Conservation (phyloP, 2,797 vertebrate genomes). For the Rhodeus uyekii region DNA sequence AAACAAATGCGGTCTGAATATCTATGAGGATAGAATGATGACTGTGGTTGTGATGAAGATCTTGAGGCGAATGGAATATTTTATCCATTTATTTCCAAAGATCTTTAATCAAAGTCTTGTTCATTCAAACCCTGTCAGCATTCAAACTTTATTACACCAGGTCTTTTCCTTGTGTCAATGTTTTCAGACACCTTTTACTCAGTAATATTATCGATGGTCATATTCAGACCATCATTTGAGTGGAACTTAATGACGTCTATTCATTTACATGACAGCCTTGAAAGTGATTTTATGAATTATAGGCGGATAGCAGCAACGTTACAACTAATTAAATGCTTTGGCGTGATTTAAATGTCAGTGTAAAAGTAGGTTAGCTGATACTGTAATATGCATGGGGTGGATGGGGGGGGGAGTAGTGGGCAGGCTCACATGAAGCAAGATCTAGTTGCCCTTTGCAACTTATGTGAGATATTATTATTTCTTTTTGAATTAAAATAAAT, state of each 20-base stretch:
- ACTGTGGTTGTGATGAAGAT: background rate
- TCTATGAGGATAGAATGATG: background rate
- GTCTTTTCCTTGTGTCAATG: constrained; percentile 22
- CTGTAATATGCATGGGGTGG: constrained; percentile 5
- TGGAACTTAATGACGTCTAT: background rate
- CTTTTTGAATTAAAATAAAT: background rate
- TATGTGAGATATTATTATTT: background rate
- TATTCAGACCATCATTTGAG: background rate
- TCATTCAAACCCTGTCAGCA: background rate
- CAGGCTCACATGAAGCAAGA: background rate
- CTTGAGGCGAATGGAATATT: background rate
- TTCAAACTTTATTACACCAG: background rate
- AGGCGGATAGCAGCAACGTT: background rate
- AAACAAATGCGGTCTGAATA: background rate
- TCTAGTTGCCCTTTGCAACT: background rate
- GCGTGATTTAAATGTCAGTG: constrained; percentile 46
- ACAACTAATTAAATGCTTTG: constrained; percentile 13
- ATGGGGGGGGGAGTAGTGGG: constrained; percentile 9
- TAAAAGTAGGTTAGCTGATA: constrained; percentile 47
- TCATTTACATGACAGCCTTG: constrained; percentile 10
- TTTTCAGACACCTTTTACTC: constrained; percentile 31
- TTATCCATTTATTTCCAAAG: background rate
- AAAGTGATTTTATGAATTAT: background rate
- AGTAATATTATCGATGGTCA: background rate
- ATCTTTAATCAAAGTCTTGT: constrained; percentile 3